phyloP scores from a whole-genome alignment of 2,113 vertebrate genomes.

The Centropus unirufus region DNA sequence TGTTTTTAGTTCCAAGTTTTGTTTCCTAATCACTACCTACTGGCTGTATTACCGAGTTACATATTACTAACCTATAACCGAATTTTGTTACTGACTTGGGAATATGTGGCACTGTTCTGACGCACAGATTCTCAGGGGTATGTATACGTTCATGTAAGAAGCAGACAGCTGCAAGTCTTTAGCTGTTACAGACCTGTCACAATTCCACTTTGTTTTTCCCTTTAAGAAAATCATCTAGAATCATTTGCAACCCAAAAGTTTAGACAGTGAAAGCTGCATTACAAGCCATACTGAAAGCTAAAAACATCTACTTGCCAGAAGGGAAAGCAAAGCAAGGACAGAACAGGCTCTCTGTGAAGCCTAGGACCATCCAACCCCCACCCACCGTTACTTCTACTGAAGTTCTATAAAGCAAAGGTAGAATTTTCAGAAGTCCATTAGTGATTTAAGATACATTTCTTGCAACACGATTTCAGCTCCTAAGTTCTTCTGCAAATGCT shows the following conservation, averaged over 20 bases:
- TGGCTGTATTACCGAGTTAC: not conserved
- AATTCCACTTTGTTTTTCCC: not conserved
- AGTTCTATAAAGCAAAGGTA: slow-evolving; percentile 25
- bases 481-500: not conserved
- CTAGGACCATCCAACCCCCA: not conserved
- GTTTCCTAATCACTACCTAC: not conserved
- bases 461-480: not conserved
- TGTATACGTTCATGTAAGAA: not conserved
- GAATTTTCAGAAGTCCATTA: not conserved
- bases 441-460: not conserved
- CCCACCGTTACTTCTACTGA: not conserved
- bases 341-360: not conserved
- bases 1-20: slow-evolving; percentile 1
- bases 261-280: not conserved
- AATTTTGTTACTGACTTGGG: not conserved
- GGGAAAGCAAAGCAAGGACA: slow-evolving; percentile 21
- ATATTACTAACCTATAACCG: not conserved
- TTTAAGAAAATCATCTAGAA: slow-evolving; percentile 15
- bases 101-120: not conserved
- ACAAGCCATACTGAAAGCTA: not conserved
- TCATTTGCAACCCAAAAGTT: not conserved
- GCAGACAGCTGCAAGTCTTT: slow-evolving; percentile 39
- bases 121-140: not conserved
- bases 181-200: slow-evolving; percentile 40
- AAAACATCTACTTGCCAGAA: not conserved